Base-by-base conservation (phyloP, 2,888 invertebrate genomes). In the Pristionchus japonicus region DNA sequence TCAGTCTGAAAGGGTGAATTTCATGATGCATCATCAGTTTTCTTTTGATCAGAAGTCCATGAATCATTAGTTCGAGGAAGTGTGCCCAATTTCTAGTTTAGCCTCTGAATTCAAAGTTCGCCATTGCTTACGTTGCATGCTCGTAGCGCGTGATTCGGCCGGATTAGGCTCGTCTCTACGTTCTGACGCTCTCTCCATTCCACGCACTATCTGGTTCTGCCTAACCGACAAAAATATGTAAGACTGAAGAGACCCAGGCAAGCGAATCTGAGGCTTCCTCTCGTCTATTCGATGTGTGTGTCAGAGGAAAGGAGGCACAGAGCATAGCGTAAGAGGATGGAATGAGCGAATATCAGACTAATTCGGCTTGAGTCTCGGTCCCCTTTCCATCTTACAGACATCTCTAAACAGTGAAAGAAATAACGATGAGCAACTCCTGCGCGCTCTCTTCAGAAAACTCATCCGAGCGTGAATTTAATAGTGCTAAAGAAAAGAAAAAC, bases 1-100 rank as follows among this genome's bases (percentile, higher is more conserved):
- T 93, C 40, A 92, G 92, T 89, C 94, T 93, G 88, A 57, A 92
- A 52, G 15, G 20, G 23, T n/a, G n/a, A n/a, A n/a, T n/a, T n/a
- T n/a, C n/a, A n/a, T n/a, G n/a, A n/a, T n/a, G n/a, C n/a, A n/a
- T n/a, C n/a, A n/a, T n/a, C n/a, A n/a, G n/a, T n/a, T n/a, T n/a
- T n/a, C 13, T 74, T 74, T 74, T 40, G 40, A 74, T 74, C 70
- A 34, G 34, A 37, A 70, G n/a, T 31, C 34, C 1, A 15, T 52
- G 23, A 17, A 13, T 23, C 52, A 52, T 4, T 20, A 52, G 52
- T 52, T 52, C n/a, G n/a, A 57, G 57, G 57, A 57, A 20, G 57
- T 52, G 52, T 0, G 52, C 52, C 1, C 23, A 52, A 23, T 52
- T 17, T 52, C 52, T 52, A 52, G 52, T 52, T 52, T 52, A 43